Percentiles rank a stretch among this genome's conserved stretches.
These are phyloP conservation scores for Chaetodon trifasciatus DNA, from an alignment of 2,797 vertebrate species.

Conservation along the genomic window DNA sequence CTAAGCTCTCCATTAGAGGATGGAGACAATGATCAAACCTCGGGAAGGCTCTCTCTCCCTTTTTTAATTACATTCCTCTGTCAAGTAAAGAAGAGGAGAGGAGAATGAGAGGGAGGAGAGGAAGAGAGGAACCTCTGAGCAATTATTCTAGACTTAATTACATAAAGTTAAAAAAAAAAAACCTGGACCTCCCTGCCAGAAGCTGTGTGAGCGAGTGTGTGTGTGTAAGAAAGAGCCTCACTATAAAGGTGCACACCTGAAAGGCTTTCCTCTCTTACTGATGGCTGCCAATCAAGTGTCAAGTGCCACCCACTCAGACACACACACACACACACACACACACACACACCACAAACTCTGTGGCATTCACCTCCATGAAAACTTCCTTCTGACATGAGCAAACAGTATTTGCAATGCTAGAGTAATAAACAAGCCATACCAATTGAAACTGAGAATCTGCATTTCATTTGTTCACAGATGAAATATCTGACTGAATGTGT, in stretches of 20 bases:
- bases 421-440: conserved; percentile 24
- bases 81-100: conserved; percentile 46
- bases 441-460: background rate
- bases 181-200: conserved; percentile 20
- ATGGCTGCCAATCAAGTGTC: conserved; percentile 46
- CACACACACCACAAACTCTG: background rate
- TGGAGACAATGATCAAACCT: conserved; percentile 71
- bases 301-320: background rate
- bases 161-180: conserved; percentile 47
- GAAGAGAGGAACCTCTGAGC: conserved; percentile 58
- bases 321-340: conserved; percentile 11
- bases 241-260: conserved; percentile 36
- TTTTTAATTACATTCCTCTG: conserved; percentile 75
- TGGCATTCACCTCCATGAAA: conserved; percentile 34
- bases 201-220: conserved; percentile 10
- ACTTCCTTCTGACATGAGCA: conserved; percentile 17
- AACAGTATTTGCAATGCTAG: conserved; percentile 7
- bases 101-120: conserved; percentile 44
- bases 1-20: conserved; percentile 57
- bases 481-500: background rate
- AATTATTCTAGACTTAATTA: conserved; percentile 79
- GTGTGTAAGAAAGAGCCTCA: background rate
- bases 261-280: conserved; percentile 25
- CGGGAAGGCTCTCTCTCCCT: conserved; percentile 27
- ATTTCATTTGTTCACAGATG: background rate